A percentile compares a stretch with the other conserved stretches of the same genome.
These are phyloP conservation scores for Diaperis boleti DNA, from an alignment of 2,888 invertebrate genomes.

Conservation along the genomic window DNA sequence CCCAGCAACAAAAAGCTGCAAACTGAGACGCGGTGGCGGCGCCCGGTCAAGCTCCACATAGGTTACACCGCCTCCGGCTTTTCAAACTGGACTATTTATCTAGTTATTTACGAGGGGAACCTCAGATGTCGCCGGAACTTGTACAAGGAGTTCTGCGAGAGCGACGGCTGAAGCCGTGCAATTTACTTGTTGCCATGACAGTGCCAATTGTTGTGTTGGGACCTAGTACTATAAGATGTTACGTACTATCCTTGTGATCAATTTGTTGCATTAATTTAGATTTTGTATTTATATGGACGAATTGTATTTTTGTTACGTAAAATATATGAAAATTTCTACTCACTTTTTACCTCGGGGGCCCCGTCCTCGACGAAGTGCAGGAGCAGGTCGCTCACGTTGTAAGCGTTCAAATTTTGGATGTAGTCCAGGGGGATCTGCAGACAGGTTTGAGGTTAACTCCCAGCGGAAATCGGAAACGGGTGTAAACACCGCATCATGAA, in stretches of 20 bases:
- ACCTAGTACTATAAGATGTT: too few species aligned
- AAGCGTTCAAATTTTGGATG: conserved; percentile 57
- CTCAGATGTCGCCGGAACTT: conserved; percentile 73
- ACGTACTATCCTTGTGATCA: conserved; percentile 5
- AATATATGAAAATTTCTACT: conserved; percentile 12
- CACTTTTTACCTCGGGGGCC: conserved; percentile 24
- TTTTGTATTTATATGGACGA: conserved; percentile 30
- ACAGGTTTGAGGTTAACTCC: conserved; percentile 34
- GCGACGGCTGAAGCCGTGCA: conserved; percentile 13
- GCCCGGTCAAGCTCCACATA: conserved; percentile 74
- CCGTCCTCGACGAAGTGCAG: conserved; percentile 58
- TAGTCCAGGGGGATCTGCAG: conserved; percentile 62
- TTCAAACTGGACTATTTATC: conserved; percentile 73
- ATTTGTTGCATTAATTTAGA: background rate
- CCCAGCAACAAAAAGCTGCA: conserved; percentile 61
- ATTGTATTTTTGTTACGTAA: conserved; percentile 32
- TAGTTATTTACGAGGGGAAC: conserved; percentile 73
- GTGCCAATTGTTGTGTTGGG: background rate
- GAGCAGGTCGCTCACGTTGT: conserved; percentile 56
- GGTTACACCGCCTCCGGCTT: conserved; percentile 71
- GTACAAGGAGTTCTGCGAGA: conserved; percentile 61
- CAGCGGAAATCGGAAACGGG: background rate
- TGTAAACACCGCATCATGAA: background rate
- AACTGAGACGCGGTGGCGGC: conserved; percentile 71
- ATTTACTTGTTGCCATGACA: background rate